Conservation (phyloP, 2,888 invertebrate species). For the Patella pellucida region DNA sequence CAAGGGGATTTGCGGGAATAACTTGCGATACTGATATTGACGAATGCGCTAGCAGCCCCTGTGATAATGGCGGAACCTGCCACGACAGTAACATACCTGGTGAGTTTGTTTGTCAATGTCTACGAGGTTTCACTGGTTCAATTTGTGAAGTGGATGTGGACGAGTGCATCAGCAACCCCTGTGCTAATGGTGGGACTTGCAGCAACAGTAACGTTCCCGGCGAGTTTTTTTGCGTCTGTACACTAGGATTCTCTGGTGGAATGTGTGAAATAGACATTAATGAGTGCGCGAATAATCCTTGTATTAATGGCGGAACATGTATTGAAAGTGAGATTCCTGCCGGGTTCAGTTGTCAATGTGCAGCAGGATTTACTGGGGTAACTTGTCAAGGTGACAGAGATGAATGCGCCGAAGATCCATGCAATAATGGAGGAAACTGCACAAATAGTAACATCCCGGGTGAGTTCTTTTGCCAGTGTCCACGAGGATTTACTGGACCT, state of each 20-base stretch:
- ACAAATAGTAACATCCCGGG: constrained; percentile 73
- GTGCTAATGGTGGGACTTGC: constrained; percentile 12
- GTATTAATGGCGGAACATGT: constrained; percentile 41
- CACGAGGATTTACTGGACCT: constrained; percentile 25
- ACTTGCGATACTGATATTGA: constrained; percentile 87
- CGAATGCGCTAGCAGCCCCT: constrained; percentile 92
- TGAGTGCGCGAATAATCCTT: constrained; percentile 87
- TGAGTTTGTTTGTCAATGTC: constrained; percentile 30
- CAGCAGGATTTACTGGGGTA: constrained; percentile 88
- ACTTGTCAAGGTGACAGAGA: constrained; percentile 91
- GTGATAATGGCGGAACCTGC: constrained; percentile 90
- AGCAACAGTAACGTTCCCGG: neutral
- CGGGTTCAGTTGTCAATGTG: constrained; percentile 91
- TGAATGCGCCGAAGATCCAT: constrained; percentile 82
- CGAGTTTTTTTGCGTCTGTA: constrained; percentile 30
- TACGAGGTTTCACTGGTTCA: neutral
- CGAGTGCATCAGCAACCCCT: constrained; percentile 18
- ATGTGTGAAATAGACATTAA: constrained; percentile 89
- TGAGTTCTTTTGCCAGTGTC: constrained; percentile 73
- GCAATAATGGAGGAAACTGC: constrained; percentile 90
- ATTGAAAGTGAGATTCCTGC: constrained; percentile 74
- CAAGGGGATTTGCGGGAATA: constrained; percentile 25
- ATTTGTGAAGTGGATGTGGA: constrained; percentile 19
- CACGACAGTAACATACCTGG: constrained; percentile 15
- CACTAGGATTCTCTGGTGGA: constrained; percentile 16